Evolutionary conservation across 2,797 vertebrate genomes (phyloP), one percentile per base, ranked within the genome.

Genomic region (Hippopotamyrus pictus): DNA sequence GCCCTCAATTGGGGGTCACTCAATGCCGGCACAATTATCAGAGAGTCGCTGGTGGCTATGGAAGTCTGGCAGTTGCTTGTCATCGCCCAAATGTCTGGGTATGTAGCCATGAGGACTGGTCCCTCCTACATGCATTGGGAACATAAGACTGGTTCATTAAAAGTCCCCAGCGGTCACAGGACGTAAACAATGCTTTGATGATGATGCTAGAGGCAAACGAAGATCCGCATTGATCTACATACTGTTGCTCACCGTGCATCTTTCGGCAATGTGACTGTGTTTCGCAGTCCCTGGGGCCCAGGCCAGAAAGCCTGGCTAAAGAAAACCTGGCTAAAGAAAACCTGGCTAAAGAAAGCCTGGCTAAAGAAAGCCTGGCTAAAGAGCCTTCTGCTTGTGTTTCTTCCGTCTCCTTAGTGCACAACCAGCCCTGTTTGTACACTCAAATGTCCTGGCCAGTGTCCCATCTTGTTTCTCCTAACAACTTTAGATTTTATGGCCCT

Each of bases 291-390:
- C 51, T 11, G 85, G 22, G 85, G 19, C 54, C 65, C 82, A 54
- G 29, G 29, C 87, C 17, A 25, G 44, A 57, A 88, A 29, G 76
- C 44, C 87, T 88, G 7, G 5, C 87, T 88, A 90, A 85, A 88
- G 54, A 90, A 53, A 88, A 79, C 17, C 73, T 22, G 51, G 12
- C 51, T 53, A 53, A 53, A 53, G 12, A 53, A 53, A 53, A 3
- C 51, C 51, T 53, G 51, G 51, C 51, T 14, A 90, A 85, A 88
- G 54, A 90, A 53, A 88, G 87, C 17, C 73, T 22, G 51, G 12
- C 51, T 53, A 53, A 53, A 53, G 12, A 53, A 53, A 53, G 14
- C 51, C 51, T 53, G 51, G 51, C 51, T 14, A 53, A 53, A 53
- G 51, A 88, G 89, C 8, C 73, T 22, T n/a, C 11, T 29, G 3